Evolutionary conservation across 2,113 vertebrate genomes (phyloP).

Genomic region (Neogale vison): DNA sequence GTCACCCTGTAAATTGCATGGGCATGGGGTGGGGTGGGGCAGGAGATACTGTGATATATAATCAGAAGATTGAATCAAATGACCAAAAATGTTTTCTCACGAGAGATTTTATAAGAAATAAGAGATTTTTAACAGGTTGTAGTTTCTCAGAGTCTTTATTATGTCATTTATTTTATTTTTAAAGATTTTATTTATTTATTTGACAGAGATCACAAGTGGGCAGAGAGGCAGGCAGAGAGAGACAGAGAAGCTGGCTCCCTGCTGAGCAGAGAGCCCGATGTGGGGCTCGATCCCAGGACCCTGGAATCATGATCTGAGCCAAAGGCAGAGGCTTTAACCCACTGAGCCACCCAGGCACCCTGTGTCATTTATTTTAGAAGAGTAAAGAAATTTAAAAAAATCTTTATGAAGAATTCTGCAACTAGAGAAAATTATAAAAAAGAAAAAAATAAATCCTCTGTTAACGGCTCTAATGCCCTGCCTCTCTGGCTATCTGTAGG

Average conservation of each 20-base stretch:
- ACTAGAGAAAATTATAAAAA: neutral
- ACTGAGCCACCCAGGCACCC: too few relatives aligned
- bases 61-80: slow-evolving; percentile 11
- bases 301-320: too few relatives aligned
- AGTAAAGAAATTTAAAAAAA: neutral
- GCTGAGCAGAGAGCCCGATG: too few relatives aligned
- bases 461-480: accelerated
- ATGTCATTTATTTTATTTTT: too few relatives aligned
- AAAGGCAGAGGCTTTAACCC: too few relatives aligned
- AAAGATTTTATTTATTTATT: too few relatives aligned
- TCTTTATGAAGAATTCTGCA: neutral
- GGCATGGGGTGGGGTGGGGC: neutral
- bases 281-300: too few relatives aligned
- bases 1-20: neutral
- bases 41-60: neutral
- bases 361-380: neutral
- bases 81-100: slow-evolving; percentile 8
- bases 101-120: neutral
- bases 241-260: too few relatives aligned
- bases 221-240: too few relatives aligned
- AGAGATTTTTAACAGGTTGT: neutral
- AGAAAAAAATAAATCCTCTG: neutral
- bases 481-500: neutral
- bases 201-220: too few relatives aligned
- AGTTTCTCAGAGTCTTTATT: neutral